Base-by-base conservation (phyloP, 2,797 vertebrate species). In the Pangasius krempfi region DNA sequence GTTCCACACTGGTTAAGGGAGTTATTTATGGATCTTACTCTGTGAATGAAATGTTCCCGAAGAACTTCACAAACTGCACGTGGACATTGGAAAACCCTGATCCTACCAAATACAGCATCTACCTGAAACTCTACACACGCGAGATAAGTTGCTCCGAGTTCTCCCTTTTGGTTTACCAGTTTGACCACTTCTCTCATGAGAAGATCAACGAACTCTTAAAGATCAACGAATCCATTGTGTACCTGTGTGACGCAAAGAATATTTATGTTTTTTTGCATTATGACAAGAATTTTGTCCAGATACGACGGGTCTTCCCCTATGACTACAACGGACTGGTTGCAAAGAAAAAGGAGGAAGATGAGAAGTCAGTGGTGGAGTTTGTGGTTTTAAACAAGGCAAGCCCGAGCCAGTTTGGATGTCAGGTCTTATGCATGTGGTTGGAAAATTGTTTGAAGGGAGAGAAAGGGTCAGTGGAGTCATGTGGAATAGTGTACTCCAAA, bases 1-100 rank as follows among this genome's bases (percentile, higher is more conserved):
- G 99, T 98, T 99, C 99, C 95, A 98, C 98, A 95, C 88, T 99
- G 97, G 98, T 99, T 93, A 99, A 99, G 95, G 98, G 99, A 95
- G 99, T 99, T 95, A 99, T 99, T 96, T 99, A 99, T 97, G 99
- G 99, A 98, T 99, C 99, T 27, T 99, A 99, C 96, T 99, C 99
- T 94, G 97, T 99, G 96, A 98, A 97, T 95, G 98, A 99, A 95
- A 99, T 99, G 98, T 99, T 99, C 97, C 99, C 99, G 94, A 99
- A 99, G 96, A 99, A 99, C 98, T 99, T 98, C 94, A 99, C 98
- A 94, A 99, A 99, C 97, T 99, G 99, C 96, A 99, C 98, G 92
- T 99, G 99, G 99, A 99, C 98, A 87, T 96, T 99, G 97, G 99
- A 99, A 96, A 99, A 99, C 95, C 99, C 99, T 95, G 99, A 99